These are phyloP conservation scores for Drosophila kanekoi DNA, from an alignment of 2,888 invertebrate species.

Conservation along the genomic window DNA sequence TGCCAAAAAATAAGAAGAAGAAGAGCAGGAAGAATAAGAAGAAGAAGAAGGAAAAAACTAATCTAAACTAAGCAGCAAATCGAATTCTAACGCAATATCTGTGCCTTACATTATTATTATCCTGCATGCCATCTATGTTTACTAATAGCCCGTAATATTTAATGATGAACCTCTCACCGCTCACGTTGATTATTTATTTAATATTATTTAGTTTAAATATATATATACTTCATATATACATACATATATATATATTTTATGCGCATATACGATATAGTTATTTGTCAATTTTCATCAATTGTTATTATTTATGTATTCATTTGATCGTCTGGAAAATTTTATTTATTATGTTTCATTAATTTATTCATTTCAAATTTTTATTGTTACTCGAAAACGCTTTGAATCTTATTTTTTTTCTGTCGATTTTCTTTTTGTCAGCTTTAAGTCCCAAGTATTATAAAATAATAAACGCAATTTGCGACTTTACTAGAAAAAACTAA, in stretches of 20 bases:
- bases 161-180: conserved; percentile 1
- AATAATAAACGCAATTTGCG: conserved; percentile 20
- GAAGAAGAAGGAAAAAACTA: not conserved
- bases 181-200: conserved; percentile 14
- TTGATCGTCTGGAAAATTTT: not conserved
- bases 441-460: conserved; percentile 35
- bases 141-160: conserved; percentile 28
- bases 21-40: not conserved
- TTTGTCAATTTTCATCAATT: not conserved
- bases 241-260: no score
- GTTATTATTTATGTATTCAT: conserved; percentile 11
- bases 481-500: not conserved
- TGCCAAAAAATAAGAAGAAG: conserved; percentile 38
- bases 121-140: conserved; percentile 16
- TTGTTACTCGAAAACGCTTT: not conserved
- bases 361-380: not conserved
- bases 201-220: conserved; percentile 2
- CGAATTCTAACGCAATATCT: not conserved
- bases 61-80: not conserved
- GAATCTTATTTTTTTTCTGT: conserved; percentile 1
- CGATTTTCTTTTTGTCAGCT: not conserved
- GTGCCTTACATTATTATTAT: not conserved
- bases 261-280: not conserved
- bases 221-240: not conserved
- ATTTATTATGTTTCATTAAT: conserved; percentile 8